Evolutionary conservation across 2,888 invertebrate species (phyloP).

Genomic region (Drosophila meridiana): DNA sequence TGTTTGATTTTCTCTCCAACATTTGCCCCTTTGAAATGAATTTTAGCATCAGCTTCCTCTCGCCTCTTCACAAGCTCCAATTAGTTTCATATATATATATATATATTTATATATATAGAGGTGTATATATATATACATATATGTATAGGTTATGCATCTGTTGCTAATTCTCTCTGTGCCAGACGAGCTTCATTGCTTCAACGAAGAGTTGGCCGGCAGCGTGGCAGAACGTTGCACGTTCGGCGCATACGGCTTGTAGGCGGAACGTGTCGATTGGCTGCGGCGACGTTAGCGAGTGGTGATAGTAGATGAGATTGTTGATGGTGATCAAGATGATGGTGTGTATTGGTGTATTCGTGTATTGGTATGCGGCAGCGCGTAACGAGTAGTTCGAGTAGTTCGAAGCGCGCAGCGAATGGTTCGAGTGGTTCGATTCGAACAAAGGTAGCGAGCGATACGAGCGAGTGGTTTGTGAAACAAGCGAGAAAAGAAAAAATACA

Average conservation of each 20-base stretch:
- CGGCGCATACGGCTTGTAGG: conserved; percentile 85
- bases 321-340: conserved; percentile 3
- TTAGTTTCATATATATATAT: conserved; percentile 4
- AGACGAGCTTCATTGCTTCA: conserved; percentile 84
- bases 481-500: conserved; percentile 69
- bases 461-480: conserved; percentile 42
- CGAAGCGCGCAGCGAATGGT: too few species aligned
- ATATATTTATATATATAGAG: background rate
- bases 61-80: conserved; percentile 14
- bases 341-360: conserved; percentile 1
- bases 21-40: conserved; percentile 11
- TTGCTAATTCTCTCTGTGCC: conserved; percentile 13
- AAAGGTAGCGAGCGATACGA: conserved; percentile 19
- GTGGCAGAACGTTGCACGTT: conserved; percentile 93
- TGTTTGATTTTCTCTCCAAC: conserved; percentile 11
- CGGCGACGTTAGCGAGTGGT: conserved; percentile 6
- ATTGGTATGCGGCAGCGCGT: background rate
- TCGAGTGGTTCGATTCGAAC: background rate
- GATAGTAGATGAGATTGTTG: conserved; percentile 1
- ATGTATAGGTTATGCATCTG: conserved; percentile 18
- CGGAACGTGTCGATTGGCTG: conserved; percentile 85
- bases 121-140: background rate
- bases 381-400: background rate
- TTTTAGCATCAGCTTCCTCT: conserved; percentile 11
- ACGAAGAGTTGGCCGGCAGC: conserved; percentile 93